These are phyloP conservation scores for Oncopeltus fasciatus DNA, from an alignment of 1,140 invertebrate genomes.

Conservation along the genomic window DNA sequence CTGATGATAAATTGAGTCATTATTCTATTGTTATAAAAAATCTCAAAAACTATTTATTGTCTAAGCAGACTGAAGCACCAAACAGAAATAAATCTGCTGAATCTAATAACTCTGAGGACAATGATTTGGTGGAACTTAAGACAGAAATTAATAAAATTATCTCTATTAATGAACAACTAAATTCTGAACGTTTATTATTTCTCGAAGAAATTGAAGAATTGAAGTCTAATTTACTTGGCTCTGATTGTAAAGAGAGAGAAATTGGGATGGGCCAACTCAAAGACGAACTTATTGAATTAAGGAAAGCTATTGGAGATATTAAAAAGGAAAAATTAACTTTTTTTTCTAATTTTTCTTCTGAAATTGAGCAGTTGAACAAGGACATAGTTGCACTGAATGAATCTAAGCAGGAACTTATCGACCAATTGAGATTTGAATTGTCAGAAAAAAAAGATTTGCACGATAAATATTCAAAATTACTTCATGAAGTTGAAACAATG, in stretches of 20 bases:
- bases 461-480: background rate
- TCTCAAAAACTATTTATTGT: background rate
- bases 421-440: background rate
- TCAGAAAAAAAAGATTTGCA: background rate
- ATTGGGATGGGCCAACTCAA: background rate
- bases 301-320: constrained; percentile 1
- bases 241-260: background rate
- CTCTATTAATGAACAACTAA: background rate
- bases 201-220: background rate
- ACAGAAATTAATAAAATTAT: background rate
- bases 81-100: background rate
- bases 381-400: background rate
- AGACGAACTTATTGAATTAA: constrained; percentile 6
- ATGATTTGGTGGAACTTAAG: background rate
- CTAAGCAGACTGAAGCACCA: background rate
- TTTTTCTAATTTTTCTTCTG: background rate
- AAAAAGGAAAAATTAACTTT: background rate
- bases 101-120: background rate
- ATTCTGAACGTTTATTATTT: background rate
- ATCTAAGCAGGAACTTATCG: background rate
- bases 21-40: background rate
- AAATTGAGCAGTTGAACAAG: background rate
- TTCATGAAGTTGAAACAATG: background rate
- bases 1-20: background rate
- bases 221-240: background rate